A percentile compares a stretch with the other conserved stretches of the same genome.
Conservation (phyloP, 2,888 invertebrate genomes). For the Sinodicranocentrus sp. region DNA sequence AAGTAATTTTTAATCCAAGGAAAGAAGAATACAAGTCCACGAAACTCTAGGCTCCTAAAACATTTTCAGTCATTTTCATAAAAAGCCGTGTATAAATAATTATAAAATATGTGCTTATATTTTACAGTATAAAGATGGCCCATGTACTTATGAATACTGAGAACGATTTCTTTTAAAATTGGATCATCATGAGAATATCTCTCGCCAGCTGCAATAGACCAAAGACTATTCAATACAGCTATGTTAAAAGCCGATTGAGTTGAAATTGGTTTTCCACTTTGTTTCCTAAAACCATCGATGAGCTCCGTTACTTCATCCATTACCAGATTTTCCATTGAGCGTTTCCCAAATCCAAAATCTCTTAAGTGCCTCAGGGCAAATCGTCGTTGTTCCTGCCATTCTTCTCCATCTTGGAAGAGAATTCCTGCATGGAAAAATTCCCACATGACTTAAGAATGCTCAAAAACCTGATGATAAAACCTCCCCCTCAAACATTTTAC, state of each 20-base stretch:
- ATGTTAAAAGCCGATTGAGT: slow-evolving; percentile 71
- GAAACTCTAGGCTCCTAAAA: slow-evolving; percentile 29
- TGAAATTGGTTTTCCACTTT: slow-evolving; percentile 67
- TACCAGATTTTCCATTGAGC: slow-evolving; percentile 71
- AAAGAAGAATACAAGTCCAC: slow-evolving; percentile 60
- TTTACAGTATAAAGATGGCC: too few relatives aligned
- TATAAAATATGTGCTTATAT: too few relatives aligned
- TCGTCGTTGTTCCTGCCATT: slow-evolving; percentile 73
- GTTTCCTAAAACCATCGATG: slow-evolving; percentile 57
- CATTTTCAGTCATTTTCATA: too few relatives aligned
- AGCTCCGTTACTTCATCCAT: slow-evolving; percentile 71
- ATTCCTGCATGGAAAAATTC: slow-evolving; percentile 57
- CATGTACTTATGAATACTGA: slow-evolving; percentile 52
- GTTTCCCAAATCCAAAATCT: slow-evolving; percentile 73
- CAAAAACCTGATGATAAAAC: too few relatives aligned
- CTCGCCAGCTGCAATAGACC: slow-evolving; percentile 69
- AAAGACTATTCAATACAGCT: slow-evolving; percentile 72
- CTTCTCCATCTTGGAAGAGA: slow-evolving; percentile 70
- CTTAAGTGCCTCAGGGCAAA: slow-evolving; percentile 66
- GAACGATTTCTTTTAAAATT: slow-evolving; percentile 58
- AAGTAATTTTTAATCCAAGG: slow-evolving; percentile 65
- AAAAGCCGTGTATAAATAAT: neutral
- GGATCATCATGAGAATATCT: slow-evolving; percentile 72
- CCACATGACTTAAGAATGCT: too few relatives aligned
- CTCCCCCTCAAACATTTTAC: neutral